Evolutionary conservation across 2,888 invertebrate genomes (phyloP), one percentile per base, ranked within the genome.

Genomic region (Acrobasis suavella): DNA sequence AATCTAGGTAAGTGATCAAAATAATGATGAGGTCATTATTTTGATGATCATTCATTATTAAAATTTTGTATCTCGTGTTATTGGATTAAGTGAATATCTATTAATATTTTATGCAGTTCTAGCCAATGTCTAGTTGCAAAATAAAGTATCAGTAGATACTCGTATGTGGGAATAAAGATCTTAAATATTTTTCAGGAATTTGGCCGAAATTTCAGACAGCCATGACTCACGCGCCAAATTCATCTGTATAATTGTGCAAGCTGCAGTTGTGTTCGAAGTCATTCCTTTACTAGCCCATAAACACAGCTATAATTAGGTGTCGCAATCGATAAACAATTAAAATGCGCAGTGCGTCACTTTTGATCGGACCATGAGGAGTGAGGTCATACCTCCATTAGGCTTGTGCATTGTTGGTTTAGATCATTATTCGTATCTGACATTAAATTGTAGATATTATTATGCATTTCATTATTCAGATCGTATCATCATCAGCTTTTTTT

Each of bases 351-450:
- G 77, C 78, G 77, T 80, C 78, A 77, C 73, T 70, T 78, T 78
- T 73, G 80, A 80, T 79, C 73, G 70, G 71, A 72, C 69, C 63
- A 72, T 71, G 76, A 76, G 73, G 74, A 77, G 75, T 83, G 84
- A 85, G 83, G 83, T 83, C 85, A 82, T 73, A 65, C 71, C 65
- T 70, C 72, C 75, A 78, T 81, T 82, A 78, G 80, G 73, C 76
- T 73, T 77, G 75, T 76, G 76, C 78, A 78, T 81, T 81, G 77
- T 81, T 81, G 81, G 77, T 81, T 79, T 74, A 76, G 74, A 77
- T 75, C 73, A 72, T 74, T 61, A 75, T 70, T 71, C 37, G 46
- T 32, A 7, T 32, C 32, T 32, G 32, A 32, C 32, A 32, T 32
- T 7, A 32, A 32, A 32, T 32, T 32, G 1, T 32, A 32, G 32